These are phyloP conservation scores for Drosophila tsacasi DNA, from an alignment of 1,140 invertebrate genomes.

Conservation along the genomic window DNA sequence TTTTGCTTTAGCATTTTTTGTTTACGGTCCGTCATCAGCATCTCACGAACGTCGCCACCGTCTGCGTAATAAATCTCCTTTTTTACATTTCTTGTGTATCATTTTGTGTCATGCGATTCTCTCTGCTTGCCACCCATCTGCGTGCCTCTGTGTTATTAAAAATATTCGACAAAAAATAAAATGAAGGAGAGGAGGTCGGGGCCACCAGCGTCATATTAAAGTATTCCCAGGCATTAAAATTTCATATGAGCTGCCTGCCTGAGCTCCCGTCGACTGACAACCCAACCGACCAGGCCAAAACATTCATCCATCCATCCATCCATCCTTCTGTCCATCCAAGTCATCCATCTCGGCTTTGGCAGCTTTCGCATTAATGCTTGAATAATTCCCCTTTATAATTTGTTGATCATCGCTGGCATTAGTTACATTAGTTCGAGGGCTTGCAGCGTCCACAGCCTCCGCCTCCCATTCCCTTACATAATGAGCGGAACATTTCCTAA, in stretches of 20 bases:
- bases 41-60: slow-evolving; percentile 58
- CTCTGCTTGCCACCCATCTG: slow-evolving; percentile 44
- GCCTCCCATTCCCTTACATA: slow-evolving; percentile 20
- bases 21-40: slow-evolving; percentile 81
- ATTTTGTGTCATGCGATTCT: slow-evolving; percentile 82
- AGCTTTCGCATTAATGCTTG: slow-evolving; percentile 78
- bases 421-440: slow-evolving; percentile 70
- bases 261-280: slow-evolving; percentile 54
- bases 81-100: slow-evolving; percentile 79
- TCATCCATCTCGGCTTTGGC: slow-evolving; percentile 79
- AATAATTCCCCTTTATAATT: slow-evolving; percentile 73
- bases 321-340: slow-evolving; percentile 39
- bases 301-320: slow-evolving; percentile 46
- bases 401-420: slow-evolving; percentile 65
- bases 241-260: slow-evolving; percentile 63
- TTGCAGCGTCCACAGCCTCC: slow-evolving; percentile 16
- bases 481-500: slow-evolving; percentile 57
- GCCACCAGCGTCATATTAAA: slow-evolving; percentile 73
- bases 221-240: slow-evolving; percentile 81
- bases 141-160: slow-evolving; percentile 75
- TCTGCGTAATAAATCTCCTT: slow-evolving; percentile 83
- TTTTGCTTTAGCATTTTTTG: slow-evolving; percentile 74
- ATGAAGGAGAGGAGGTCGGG: background rate
- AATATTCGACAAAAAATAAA: slow-evolving; percentile 41
- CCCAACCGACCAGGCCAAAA: slow-evolving; percentile 38